A percentile compares a stretch with the other conserved stretches of the same genome.
phyloP scores from a whole-genome alignment of 2,888 invertebrate species.

The Pocota personata region DNA sequence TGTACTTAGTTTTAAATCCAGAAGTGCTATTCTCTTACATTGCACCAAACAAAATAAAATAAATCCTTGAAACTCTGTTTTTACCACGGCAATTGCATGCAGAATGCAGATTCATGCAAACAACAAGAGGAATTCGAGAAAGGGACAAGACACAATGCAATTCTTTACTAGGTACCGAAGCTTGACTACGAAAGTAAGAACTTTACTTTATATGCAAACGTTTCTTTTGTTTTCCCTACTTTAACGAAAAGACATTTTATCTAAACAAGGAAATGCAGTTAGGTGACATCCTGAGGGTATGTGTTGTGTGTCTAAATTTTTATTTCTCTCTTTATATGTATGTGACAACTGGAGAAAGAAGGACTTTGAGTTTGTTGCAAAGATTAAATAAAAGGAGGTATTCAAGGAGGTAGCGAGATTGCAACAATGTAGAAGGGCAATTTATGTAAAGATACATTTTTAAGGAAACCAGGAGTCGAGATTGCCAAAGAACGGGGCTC shows the following conservation, averaged over 20 bases:
- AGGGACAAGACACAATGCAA: neutral
- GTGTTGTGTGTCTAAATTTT: neutral
- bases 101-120: neutral
- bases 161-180: neutral
- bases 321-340: neutral
- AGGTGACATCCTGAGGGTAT: neutral
- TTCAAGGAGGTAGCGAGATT: too few species aligned
- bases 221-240: neutral
- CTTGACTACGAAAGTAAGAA: neutral
- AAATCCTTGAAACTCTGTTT: neutral
- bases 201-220: slow-evolving; percentile 16
- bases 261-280: slow-evolving; percentile 15
- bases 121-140: neutral
- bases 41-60: neutral
- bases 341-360: neutral
- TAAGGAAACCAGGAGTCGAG: too few species aligned
- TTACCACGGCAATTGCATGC: neutral
- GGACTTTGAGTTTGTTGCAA: neutral
- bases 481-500: neutral
- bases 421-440: too few species aligned
- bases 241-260: slow-evolving; percentile 6
- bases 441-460: too few species aligned
- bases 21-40: neutral
- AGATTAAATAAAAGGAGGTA: neutral
- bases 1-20: neutral